Conservation (phyloP, 2,113 vertebrate genomes). For the Pollachius pollachius region DNA sequence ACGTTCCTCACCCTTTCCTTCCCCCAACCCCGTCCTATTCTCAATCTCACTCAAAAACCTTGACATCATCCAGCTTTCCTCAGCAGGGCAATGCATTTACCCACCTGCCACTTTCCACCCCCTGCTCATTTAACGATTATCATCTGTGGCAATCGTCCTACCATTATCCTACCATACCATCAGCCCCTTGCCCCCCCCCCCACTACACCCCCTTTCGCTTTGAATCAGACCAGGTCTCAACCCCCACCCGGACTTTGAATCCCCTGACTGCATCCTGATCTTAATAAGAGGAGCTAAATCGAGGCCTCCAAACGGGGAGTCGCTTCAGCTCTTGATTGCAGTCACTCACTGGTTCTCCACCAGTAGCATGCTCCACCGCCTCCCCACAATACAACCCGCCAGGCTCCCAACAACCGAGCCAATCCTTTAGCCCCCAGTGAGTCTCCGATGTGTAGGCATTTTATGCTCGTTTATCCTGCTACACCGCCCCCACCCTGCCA, state of each 20-base stretch:
- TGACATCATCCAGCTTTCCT: not conserved
- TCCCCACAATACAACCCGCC: not conserved
- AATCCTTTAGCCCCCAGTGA: conserved; percentile 12
- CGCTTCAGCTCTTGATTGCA: too few relatives aligned
- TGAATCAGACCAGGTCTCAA: too few relatives aligned
- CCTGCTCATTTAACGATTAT: not conserved
- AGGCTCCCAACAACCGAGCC: conserved; percentile 11
- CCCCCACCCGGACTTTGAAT: too few relatives aligned
- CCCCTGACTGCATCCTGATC: too few relatives aligned
- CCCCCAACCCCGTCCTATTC: not conserved
- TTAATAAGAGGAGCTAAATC: too few relatives aligned
- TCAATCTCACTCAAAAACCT: not conserved
- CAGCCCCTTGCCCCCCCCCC: not conserved
- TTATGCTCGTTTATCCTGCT: not conserved
- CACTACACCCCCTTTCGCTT: too few relatives aligned
- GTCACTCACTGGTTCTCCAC: too few relatives aligned
- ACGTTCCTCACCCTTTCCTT: too few relatives aligned
- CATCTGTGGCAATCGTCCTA: conserved; percentile 1
- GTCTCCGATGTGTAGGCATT: conserved; percentile 8
- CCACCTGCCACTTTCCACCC: not conserved
- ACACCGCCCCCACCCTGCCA: too few relatives aligned
- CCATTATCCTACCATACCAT: conserved; percentile 34
- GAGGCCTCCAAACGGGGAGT: too few relatives aligned
- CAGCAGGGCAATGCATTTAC: conserved; percentile 6
- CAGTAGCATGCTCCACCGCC: not conserved